Conservation (phyloP, 2,113 vertebrate species). For the Poicephalus meyeri region DNA sequence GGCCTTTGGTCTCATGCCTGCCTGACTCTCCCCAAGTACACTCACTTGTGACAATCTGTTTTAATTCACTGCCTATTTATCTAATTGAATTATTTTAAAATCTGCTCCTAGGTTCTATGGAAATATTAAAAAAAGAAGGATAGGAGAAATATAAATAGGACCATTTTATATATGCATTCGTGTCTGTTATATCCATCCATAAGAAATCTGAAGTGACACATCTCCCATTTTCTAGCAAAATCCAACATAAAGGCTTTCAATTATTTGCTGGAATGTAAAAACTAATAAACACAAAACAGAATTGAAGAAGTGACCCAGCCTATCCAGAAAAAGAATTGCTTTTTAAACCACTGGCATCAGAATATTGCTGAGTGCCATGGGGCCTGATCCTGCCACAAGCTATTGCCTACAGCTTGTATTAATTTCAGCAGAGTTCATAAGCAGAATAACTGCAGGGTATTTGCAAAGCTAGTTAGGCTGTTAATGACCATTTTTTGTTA, state of each 20-base stretch:
- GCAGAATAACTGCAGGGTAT: conserved; percentile 40
- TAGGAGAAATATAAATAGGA: background rate
- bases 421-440: conserved; percentile 50
- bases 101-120: background rate
- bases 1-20: background rate
- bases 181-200: background rate
- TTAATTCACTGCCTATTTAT: background rate
- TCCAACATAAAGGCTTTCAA: background rate
- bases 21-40: background rate
- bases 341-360: background rate
- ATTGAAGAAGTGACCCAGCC: background rate
- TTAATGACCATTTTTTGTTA: conserved; percentile 2
- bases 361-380: background rate
- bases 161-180: background rate
- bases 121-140: background rate
- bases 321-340: background rate
- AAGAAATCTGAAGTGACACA: background rate
- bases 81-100: background rate
- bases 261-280: background rate
- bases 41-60: background rate
- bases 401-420: background rate
- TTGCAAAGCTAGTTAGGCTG: conserved; percentile 16
- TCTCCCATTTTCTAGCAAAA: background rate
- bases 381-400: conserved; percentile 35
- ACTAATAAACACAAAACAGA: background rate